These are phyloP conservation scores for Lepas anatifera DNA, from an alignment of 2,888 invertebrate genomes.

Conservation along the genomic window DNA sequence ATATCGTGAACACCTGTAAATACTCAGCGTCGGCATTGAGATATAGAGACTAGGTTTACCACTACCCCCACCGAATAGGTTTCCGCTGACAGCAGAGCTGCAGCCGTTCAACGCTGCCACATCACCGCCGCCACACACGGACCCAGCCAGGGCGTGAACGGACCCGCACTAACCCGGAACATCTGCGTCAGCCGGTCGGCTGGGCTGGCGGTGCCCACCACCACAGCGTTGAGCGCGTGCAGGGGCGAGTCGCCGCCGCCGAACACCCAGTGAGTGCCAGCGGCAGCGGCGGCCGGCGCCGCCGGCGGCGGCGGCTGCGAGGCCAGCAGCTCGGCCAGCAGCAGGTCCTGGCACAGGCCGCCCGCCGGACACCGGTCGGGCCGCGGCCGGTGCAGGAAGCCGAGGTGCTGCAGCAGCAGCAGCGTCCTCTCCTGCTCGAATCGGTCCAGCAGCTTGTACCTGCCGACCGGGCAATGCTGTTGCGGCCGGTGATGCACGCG, in stretches of 20 bases:
- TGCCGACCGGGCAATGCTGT: too few relatives aligned
- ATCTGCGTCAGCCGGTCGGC: slow-evolving; percentile 78
- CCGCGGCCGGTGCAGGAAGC: slow-evolving; percentile 90
- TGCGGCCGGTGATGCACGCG: too few relatives aligned
- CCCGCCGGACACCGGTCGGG: slow-evolving; percentile 87
- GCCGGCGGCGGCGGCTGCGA: slow-evolving; percentile 36
- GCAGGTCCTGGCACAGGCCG: slow-evolving; percentile 64
- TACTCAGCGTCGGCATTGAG: too few relatives aligned
- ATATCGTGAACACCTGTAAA: too few relatives aligned
- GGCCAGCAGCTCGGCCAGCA: slow-evolving; percentile 56
- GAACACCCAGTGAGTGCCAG: slow-evolving; percentile 37
- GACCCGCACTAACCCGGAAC: slow-evolving; percentile 45
- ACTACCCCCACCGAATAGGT: too few relatives aligned
- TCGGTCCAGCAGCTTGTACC: slow-evolving; percentile 85
- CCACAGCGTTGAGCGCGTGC: slow-evolving; percentile 69
- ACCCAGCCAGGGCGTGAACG: too few relatives aligned
- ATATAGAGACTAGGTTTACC: too few relatives aligned
- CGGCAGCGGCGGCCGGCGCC: not conserved
- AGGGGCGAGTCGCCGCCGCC: slow-evolving; percentile 48
- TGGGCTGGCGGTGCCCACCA: slow-evolving; percentile 74
- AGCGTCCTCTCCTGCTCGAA: slow-evolving; percentile 89
- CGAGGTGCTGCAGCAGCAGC: slow-evolving; percentile 87
- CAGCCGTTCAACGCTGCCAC: not conserved
- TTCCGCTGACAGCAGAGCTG: too few relatives aligned
- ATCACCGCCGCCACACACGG: not conserved